These are phyloP conservation scores for Lycocerus yunnanus DNA, from an alignment of 2,888 invertebrate species.

Conservation along the genomic window DNA sequence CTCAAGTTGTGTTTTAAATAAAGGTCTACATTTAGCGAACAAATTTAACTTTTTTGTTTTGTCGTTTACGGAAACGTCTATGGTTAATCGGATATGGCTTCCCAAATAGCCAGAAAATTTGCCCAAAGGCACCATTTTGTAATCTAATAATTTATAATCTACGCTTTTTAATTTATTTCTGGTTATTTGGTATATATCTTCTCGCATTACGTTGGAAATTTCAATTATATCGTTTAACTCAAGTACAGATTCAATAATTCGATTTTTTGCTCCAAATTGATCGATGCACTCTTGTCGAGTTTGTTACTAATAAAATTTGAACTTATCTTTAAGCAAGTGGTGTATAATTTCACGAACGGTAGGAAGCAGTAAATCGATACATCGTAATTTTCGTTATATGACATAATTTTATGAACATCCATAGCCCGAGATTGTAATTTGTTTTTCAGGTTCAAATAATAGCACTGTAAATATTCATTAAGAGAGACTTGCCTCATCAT, in stretches of 20 bases:
- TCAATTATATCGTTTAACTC: slow-evolving; percentile 18
- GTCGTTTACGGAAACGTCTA: slow-evolving; percentile 20
- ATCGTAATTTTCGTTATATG: slow-evolving; percentile 23
- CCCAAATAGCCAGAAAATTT: slow-evolving; percentile 42
- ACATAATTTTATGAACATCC: slow-evolving; percentile 19
- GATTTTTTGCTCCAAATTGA: slow-evolving; percentile 1
- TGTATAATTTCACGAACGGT: slow-evolving; percentile 33
- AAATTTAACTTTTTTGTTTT: slow-evolving; percentile 30
- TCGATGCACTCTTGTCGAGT: neutral
- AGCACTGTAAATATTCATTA: slow-evolving; percentile 30
- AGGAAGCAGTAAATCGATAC: slow-evolving; percentile 23
- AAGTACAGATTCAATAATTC: slow-evolving; percentile 6
- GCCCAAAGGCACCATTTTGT: slow-evolving; percentile 26
- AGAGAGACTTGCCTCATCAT: slow-evolving; percentile 32
- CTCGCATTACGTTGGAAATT: slow-evolving; percentile 29
- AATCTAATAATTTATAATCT: slow-evolving; percentile 34
- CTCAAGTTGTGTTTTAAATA: neutral
- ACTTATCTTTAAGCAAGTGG: slow-evolving; percentile 16
- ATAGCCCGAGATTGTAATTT: slow-evolving; percentile 22
- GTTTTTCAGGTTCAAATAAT: slow-evolving; percentile 22
- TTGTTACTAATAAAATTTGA: neutral
- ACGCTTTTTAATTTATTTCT: slow-evolving; percentile 34
- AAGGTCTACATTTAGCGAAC: slow-evolving; percentile 39
- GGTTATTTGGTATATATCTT: slow-evolving; percentile 39
- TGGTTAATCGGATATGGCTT: slow-evolving; percentile 40